Conservation (phyloP, 2,113 vertebrate species). For the Agapornis roseicollis region DNA sequence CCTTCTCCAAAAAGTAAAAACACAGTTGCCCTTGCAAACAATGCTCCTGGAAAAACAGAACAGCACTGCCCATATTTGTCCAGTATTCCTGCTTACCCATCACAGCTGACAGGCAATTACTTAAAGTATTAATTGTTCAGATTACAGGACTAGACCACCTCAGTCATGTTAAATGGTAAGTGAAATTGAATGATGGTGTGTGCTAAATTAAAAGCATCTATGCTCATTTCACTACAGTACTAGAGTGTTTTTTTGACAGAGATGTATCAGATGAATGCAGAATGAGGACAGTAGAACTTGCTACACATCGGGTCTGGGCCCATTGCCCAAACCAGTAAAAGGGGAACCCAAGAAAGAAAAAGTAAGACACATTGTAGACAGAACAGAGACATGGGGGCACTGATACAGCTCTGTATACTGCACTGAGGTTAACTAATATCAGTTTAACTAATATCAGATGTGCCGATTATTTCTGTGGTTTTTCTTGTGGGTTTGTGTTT, state of each 20-base stretch:
- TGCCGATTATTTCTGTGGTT: not conserved
- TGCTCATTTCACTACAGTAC: not conserved
- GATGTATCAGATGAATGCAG: not conserved
- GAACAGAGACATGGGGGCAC: not conserved
- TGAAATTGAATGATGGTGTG: not conserved
- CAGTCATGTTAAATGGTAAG: not conserved
- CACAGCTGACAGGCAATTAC: not conserved
- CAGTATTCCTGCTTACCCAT: not conserved
- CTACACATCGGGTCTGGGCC: not conserved
- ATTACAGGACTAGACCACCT: not conserved
- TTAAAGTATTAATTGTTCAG: constrained; percentile 17
- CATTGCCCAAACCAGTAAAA: not conserved
- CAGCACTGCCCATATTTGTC: not conserved
- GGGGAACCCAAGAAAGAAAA: not conserved
- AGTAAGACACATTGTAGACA: accelerated
- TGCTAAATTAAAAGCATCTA: not conserved
- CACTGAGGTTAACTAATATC: not conserved
- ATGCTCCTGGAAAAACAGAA: constrained; percentile 68
- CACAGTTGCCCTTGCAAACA: constrained; percentile 31
- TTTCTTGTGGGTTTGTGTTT: no score
- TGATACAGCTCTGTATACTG: not conserved
- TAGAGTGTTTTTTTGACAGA: not conserved
- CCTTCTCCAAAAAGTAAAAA: not conserved
- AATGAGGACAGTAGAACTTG: not conserved
- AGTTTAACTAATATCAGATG: not conserved